phyloP scores from a whole-genome alignment of 2,888 invertebrate species.

The Pyralis farinalis region DNA sequence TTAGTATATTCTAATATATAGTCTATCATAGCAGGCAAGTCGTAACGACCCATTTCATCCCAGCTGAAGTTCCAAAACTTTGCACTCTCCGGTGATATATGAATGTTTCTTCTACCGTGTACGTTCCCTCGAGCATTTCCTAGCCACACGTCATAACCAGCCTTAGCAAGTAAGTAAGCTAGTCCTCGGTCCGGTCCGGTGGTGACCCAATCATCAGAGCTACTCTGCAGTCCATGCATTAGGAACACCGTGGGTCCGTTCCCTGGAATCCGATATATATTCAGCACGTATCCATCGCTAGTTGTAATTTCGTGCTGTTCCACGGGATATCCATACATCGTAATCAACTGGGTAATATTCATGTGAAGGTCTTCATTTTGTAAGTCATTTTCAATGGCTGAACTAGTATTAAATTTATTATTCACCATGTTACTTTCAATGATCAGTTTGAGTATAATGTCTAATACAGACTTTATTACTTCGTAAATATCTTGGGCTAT shows the following conservation, averaged over 20 bases:
- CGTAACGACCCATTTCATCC: conserved; percentile 87
- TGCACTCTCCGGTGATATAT: conserved; percentile 21
- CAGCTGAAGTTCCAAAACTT: conserved; percentile 79
- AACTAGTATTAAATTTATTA: too few relatives aligned
- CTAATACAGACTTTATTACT: too few relatives aligned
- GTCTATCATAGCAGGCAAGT: conserved; percentile 87
- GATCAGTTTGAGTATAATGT: too few relatives aligned
- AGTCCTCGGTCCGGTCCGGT: conserved; percentile 82
- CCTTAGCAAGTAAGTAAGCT: conserved; percentile 83
- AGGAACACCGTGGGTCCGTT: conserved; percentile 71
- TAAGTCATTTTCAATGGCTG: too few relatives aligned
- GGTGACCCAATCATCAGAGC: conserved; percentile 87
- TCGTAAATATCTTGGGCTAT: too few relatives aligned
- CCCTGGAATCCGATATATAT: not conserved
- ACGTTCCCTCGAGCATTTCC: conserved; percentile 91
- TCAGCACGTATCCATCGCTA: conserved; percentile 1
- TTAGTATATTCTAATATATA: conserved; percentile 73
- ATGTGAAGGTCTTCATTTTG: too few relatives aligned
- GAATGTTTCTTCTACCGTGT: conserved; percentile 81
- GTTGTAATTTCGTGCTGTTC: not conserved
- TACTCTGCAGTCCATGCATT: conserved; percentile 89
- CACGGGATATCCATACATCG: not conserved
- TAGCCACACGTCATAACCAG: too few relatives aligned
- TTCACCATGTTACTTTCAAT: too few relatives aligned
- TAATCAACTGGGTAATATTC: too few relatives aligned